Evolutionary conservation across 2,113 vertebrate species (phyloP).

Genomic region (Nothocercus nigrocapillus): DNA sequence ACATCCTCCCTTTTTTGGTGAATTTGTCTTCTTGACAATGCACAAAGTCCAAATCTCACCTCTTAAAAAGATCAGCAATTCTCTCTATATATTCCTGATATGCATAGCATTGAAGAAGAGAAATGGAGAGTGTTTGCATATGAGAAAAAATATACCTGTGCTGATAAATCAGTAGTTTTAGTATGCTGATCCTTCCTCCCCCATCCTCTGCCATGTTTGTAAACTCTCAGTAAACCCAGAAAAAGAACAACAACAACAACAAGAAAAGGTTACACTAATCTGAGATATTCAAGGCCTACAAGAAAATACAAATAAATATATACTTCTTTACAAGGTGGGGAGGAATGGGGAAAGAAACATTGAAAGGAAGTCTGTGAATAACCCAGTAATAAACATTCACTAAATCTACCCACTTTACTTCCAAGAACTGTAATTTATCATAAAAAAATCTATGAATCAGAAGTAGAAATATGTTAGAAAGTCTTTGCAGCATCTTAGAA

Average conservation of each 20-base stretch:
- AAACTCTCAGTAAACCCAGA: not conserved
- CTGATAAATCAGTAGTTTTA: not conserved
- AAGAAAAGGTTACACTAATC: not conserved
- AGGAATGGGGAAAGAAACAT: not conserved
- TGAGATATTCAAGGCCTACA: not conserved
- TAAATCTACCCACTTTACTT: not conserved
- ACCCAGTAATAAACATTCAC: not conserved
- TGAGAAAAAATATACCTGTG: not conserved
- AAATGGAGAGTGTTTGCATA: not conserved
- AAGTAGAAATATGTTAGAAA: not conserved
- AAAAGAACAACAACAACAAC: not conserved
- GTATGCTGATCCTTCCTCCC: not conserved
- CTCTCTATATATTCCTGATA: accelerated
- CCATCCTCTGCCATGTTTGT: not conserved
- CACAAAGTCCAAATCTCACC: not conserved
- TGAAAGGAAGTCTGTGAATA: not conserved
- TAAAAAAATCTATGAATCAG: not conserved
- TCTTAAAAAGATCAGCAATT: not conserved
- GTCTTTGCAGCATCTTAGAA: not conserved
- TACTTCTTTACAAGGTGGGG: not conserved
- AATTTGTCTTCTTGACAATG: accelerated
- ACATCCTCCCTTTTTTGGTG: not conserved
- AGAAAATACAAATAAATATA: not conserved
- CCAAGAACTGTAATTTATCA: not conserved
- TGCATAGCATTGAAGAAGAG: not conserved